Percentiles rank a stretch among this genome's conserved stretches.
Evolutionary conservation across 2,797 vertebrate genomes (phyloP).

Genomic region (Leuciscus waleckii): DNA sequence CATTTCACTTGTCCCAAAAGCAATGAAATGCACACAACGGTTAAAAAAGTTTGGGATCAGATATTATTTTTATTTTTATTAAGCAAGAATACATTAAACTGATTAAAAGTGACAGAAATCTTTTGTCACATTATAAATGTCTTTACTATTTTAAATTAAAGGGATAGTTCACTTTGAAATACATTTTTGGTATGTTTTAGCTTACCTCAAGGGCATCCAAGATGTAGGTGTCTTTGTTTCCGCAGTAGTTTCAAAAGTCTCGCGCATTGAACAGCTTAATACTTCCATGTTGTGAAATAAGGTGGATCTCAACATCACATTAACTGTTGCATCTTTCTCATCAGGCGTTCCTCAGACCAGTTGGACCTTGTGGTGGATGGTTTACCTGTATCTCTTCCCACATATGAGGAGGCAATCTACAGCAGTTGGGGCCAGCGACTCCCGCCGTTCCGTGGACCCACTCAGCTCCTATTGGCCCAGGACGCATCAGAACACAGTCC

Average conservation of each 20-base stretch:
- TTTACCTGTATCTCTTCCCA: slow-evolving; percentile 73
- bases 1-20: neutral
- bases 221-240: too few species aligned
- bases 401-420: slow-evolving; percentile 81
- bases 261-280: neutral
- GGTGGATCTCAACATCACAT: neutral
- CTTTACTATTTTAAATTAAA: neutral
- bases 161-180: too few species aligned
- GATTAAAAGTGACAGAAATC: neutral
- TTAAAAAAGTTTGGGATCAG: too few species aligned
- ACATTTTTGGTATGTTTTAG: too few species aligned
- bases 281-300: neutral
- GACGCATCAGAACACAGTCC: slow-evolving; percentile 61
- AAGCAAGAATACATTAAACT: neutral
- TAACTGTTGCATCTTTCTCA: slow-evolving; percentile 36
- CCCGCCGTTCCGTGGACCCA: slow-evolving; percentile 64
- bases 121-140: neutral
- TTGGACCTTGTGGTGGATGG: slow-evolving; percentile 79
- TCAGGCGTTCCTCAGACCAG: slow-evolving; percentile 79
- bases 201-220: too few species aligned
- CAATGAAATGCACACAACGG: too few species aligned
- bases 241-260: too few species aligned
- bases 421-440: slow-evolving; percentile 78
- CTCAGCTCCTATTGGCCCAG: slow-evolving; percentile 77
- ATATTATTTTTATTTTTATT: too few species aligned